Base-by-base conservation (phyloP, 2,888 invertebrate species). In the Unio pictorum region DNA sequence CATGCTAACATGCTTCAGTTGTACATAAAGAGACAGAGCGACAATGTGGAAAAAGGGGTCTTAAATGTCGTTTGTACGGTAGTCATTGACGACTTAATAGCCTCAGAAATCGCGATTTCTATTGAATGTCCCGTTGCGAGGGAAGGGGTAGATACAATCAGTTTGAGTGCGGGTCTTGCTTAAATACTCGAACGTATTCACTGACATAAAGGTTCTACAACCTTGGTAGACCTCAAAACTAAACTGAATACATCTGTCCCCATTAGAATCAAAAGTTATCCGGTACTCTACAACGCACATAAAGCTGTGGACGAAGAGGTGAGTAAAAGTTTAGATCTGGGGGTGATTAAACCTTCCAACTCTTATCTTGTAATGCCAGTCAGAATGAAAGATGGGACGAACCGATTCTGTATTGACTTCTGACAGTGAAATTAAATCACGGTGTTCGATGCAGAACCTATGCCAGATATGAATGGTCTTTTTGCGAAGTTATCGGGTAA, bases 361-460 rank as follows among this genome's bases (percentile, higher is more conserved):
- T 69, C 69, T 67, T 69, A 28, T 70, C 78, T 15, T 79, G 56
- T 75, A 18, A 72, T 80, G 2, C 54, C 78, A 15, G 73, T 75
- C 20, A 74, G 68, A 55, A 81, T 79, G 59, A 64, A 65, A 30
- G 80, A 79, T 68, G 66, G 69, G 6, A 64, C 68, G 3, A 72
- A 66, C 45, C 66, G 81, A 30, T 76, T 79, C 57, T 78, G 77
- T 66, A 73, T 80, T 57, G 79, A 81, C 67, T 78, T 73, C 57
- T 56, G 80, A 26, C 63, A 55, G 18, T 28, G 78, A 4, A 84
- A 83, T 60, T 59, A 60, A n/a, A 56, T 75, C 4, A 77, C 78
- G 5, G 63, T 74, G 4, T 81, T 78, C 71, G 81, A 80, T 63
- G 68, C 73, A 15, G 84, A 81, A 66, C 79, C 81, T 3, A 75